A percentile compares a stretch with the other conserved stretches of the same genome.
Conservation (phyloP, 2,888 invertebrate genomes). For the Blastobasis adustella region DNA sequence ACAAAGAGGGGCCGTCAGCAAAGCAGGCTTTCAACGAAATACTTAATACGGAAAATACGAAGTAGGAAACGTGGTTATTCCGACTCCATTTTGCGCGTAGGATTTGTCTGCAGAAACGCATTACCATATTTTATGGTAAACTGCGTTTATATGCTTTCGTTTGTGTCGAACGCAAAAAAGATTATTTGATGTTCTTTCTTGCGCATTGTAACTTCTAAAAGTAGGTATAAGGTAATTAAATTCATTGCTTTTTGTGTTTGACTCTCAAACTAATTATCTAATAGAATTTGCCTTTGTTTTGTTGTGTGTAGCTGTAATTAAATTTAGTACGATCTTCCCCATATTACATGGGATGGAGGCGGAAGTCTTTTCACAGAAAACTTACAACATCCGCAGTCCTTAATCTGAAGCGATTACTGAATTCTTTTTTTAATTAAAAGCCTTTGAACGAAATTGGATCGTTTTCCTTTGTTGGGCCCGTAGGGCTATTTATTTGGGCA, state of each 20-base stretch:
- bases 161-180: neutral
- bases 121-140: constrained; percentile 27
- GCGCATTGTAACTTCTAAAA: too few species aligned
- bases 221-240: too few species aligned
- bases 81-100: constrained; percentile 31
- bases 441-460: constrained; percentile 37
- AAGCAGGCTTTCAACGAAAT: constrained; percentile 64
- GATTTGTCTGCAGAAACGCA: constrained; percentile 31
- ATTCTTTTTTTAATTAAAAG: constrained; percentile 42
- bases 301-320: neutral
- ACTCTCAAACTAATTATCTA: too few species aligned
- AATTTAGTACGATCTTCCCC: neutral
- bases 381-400: constrained; percentile 15
- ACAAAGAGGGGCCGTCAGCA: constrained; percentile 47
- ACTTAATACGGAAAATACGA: constrained; percentile 65
- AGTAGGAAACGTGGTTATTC: constrained; percentile 56
- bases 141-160: neutral
- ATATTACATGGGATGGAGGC: neutral
- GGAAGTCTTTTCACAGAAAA: neutral
- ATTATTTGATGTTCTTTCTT: too few species aligned
- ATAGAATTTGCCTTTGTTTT: neutral
- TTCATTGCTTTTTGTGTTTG: too few species aligned
- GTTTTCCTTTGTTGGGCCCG: constrained; percentile 36
- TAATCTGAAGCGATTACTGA: constrained; percentile 24
- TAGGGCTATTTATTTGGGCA: constrained; percentile 37